Percentiles rank a stretch among this genome's conserved stretches.
Evolutionary conservation across 2,797 vertebrate genomes (phyloP).

Genomic region (Cyprinella venusta): DNA sequence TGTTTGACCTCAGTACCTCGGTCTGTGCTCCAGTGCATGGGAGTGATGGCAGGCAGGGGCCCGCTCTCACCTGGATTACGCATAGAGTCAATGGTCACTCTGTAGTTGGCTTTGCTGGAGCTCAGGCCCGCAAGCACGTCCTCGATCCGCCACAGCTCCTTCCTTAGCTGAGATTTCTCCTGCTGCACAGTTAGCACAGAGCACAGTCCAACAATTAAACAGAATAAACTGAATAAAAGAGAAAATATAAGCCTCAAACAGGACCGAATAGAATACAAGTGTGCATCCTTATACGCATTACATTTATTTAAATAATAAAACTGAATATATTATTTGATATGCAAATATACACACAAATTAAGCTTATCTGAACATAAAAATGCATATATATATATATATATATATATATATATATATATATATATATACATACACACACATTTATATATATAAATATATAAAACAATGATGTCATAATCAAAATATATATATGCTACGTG

Average conservation of each 20-base stretch:
- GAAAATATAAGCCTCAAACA: background rate
- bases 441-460: too few relatives aligned
- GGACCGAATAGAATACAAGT: too few relatives aligned
- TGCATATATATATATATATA: too few relatives aligned
- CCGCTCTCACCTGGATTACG: slow-evolving; percentile 91
- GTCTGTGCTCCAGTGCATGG: slow-evolving; percentile 52
- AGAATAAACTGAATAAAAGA: background rate
- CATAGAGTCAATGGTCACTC: slow-evolving; percentile 92
- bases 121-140: slow-evolving; percentile 96
- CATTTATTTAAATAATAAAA: background rate
- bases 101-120: slow-evolving; percentile 93
- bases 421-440: too few relatives aligned
- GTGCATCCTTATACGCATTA: background rate
- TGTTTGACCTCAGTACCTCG: slow-evolving; percentile 44
- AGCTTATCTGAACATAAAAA: background rate
- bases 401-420: too few relatives aligned
- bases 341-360: background rate
- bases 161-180: slow-evolving; percentile 93
- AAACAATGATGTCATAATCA: background rate
- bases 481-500: background rate
- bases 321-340: background rate
- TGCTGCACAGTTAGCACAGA: slow-evolving; percentile 66
- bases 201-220: background rate
- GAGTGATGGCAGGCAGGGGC: slow-evolving; percentile 36
- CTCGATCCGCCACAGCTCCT: slow-evolving; percentile 97